Evolutionary conservation across 2,888 invertebrate genomes (phyloP).

Genomic region (Plutella xylostella): DNA sequence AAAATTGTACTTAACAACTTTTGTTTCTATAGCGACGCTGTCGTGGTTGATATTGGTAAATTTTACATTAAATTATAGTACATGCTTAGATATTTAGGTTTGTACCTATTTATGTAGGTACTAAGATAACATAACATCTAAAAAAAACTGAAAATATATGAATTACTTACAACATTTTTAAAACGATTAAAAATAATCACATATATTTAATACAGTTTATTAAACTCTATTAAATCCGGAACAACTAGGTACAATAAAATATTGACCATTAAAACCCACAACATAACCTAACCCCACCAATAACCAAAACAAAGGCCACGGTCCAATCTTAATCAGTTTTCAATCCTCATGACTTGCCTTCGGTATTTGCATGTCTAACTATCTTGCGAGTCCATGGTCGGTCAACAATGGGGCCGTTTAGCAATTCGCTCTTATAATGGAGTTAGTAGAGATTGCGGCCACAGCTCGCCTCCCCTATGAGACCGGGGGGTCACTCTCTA

Average conservation of each 20-base stretch:
- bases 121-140: not conserved
- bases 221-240: not conserved
- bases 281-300: not conserved
- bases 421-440: constrained; percentile 61
- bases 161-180: too few species aligned
- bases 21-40: too few species aligned
- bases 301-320: not conserved
- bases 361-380: constrained; percentile 9
- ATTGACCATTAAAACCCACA: not conserved
- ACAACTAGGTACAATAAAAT: not conserved
- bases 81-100: too few species aligned
- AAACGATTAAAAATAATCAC: too few species aligned
- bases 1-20: too few species aligned
- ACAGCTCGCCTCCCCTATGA: constrained; percentile 32
- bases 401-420: constrained; percentile 61
- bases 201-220: too few species aligned
- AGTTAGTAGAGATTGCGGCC: constrained; percentile 60
- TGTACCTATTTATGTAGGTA: too few species aligned
- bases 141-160: too few species aligned
- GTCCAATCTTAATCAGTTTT: not conserved
- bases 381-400: constrained; percentile 13
- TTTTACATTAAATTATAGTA: too few species aligned
- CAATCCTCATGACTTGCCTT: constrained; percentile 1
- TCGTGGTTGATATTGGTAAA: too few species aligned
- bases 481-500: too few species aligned